Evolutionary conservation across 2,888 invertebrate species (phyloP), one percentile per base, ranked within the genome.

Genomic region (Anoncus sp.): DNA sequence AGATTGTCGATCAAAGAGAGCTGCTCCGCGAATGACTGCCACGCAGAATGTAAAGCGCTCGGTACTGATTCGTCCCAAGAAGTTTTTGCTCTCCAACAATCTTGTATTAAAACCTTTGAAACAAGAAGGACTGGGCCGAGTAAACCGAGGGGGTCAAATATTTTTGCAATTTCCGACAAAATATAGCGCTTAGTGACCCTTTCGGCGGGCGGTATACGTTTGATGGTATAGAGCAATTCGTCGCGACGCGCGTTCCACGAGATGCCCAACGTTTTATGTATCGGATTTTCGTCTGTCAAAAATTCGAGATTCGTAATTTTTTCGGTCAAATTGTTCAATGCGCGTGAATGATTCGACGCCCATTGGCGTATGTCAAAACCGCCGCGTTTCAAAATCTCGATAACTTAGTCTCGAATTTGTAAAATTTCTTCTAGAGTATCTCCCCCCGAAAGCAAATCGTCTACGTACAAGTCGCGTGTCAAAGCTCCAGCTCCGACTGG

Each of bases 361-460:
- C 81, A 83, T 66, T 89, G 86, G n/a, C 87, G 83, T 2, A 89
- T 55, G 1, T 81, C 47, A 65, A 89, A 88, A 0, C 88, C 87
- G 1, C 85, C 88, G 5, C 70, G 71, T 35, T 51, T 73, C 20
- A 88, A 31, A 6, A 87, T 27, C 1, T 69, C 20, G 3, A 27
- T 82, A 4, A 84, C 59, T 47, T 85, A 77, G 16, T 82, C 75
- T 12, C 80, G 75, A 27, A 78, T 63, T 40, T 76, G 72, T 18
- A 86, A 22, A 4, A 49, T 51, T 38, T 82, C 24, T 83, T 77
- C 67, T 7, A 78, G 12, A 1, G 75, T 47, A 22, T 82, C 73
- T 0, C 70, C 77, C 9, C 82, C 84, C 0, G 82, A 70, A 6
- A 79, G 24, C 10, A 81, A 35, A 62, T 80, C 80, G 40, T 82